Percentiles rank a stretch among this genome's conserved stretches.
phyloP scores from a whole-genome alignment of 2,888 invertebrate species.

The Vesta saturnalis region DNA sequence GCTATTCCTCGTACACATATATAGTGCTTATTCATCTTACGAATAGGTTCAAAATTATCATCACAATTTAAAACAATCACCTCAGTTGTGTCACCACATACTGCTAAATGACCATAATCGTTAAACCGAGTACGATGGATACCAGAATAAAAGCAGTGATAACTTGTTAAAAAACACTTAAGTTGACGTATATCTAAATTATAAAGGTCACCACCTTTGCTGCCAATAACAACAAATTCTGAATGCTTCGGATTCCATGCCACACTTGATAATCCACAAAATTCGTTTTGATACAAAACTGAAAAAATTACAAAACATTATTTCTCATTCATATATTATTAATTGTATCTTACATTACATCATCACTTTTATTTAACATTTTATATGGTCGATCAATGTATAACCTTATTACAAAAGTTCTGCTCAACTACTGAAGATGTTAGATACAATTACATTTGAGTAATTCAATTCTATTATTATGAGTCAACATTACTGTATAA shows the following conservation, averaged over 20 bases:
- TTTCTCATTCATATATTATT: no score
- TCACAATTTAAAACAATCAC: slow-evolving; percentile 62
- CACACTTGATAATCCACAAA: slow-evolving; percentile 59
- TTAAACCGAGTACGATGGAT: slow-evolving; percentile 61
- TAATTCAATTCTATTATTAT: no score
- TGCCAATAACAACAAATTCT: slow-evolving; percentile 64
- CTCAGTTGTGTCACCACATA: slow-evolving; percentile 62
- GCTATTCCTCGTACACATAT: slow-evolving; percentile 68
- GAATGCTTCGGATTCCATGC: slow-evolving; percentile 61
- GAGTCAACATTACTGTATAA: no score
- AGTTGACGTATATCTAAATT: slow-evolving; percentile 65
- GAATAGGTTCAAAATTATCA: slow-evolving; percentile 56
- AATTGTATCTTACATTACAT: no score
- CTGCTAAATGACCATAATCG: slow-evolving; percentile 60
- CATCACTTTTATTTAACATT: no score
- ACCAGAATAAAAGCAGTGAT: slow-evolving; percentile 54
- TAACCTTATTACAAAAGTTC: no score
- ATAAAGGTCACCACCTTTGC: slow-evolving; percentile 64
- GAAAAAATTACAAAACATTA: slow-evolving; percentile 35
- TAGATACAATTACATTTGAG: no score
- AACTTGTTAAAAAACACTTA: slow-evolving; percentile 53
- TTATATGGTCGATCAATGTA: no score
- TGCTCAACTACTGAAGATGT: no score
- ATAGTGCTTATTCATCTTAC: slow-evolving; percentile 62
- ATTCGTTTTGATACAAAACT: slow-evolving; percentile 61